Base-by-base conservation (phyloP, 2,888 invertebrate species). In the Nomada goodeniana region DNA sequence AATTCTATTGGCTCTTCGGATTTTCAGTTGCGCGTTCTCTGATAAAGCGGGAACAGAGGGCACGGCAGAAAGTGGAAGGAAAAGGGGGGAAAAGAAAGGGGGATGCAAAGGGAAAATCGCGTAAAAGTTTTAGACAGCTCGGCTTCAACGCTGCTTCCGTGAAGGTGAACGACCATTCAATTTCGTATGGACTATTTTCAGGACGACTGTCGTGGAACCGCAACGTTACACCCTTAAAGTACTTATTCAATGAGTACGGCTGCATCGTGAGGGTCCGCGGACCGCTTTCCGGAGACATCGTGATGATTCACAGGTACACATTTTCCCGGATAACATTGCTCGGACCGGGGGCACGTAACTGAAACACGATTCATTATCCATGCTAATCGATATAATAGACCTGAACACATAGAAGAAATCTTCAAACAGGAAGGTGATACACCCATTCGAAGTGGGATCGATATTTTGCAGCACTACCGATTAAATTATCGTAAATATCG, bases 251-350 rank as follows among this genome's bases (percentile, higher is more conserved):
- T 69, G 93, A 94, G 82, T 96, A 96, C 84, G 96, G 96, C 0
- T 96, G 96, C 0, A 95, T 96, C 2, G 96, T 96, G 11, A 95
- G 96, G 69, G 94, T 96, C 68, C 95, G 96, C 29, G 96, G 96
- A 42, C 96, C 96, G 0, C 94, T 96, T 60, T 95, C 96, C 0
- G 95, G 95, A 1, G 95, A 96, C 85, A 95, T 96, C 26, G 95
- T 96, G 3, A 94, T 96, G 80, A 93, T 96, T 70, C 92, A 93
- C 64, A 88, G 91, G 91, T 91, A 67, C 11, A 67, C 44, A 53
- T 73, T 44, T 50, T 26, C 2, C 9, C n/a, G 4, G 18, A 20
- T 20, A 60, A 44, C 20, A 60, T 7, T 61, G 0, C 7, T 0
- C 36, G 36, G 7, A 36, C 36, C 7, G 36, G 36, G 36, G 36